Conservation (phyloP, 1,140 invertebrate species). For the Bombus sibiricus region DNA sequence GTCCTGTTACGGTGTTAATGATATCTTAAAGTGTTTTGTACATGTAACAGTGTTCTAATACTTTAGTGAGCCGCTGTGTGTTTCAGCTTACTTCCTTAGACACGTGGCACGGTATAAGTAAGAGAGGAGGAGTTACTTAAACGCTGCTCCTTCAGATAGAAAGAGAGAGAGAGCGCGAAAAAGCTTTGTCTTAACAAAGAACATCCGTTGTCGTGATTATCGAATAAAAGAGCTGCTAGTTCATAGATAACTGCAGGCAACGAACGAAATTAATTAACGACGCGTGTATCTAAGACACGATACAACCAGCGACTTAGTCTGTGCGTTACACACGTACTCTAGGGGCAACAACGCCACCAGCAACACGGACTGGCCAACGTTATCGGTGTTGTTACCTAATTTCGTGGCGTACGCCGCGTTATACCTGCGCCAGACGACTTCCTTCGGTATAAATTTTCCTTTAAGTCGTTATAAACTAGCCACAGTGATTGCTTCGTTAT, state of each 20-base stretch:
- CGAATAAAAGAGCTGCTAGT: constrained; percentile 17
- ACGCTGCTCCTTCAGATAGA: too few relatives aligned
- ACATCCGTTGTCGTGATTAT: constrained; percentile 44
- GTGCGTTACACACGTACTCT: neutral
- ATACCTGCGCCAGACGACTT: constrained; percentile 34
- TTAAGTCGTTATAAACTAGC: constrained; percentile 46
- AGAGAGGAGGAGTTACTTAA: too few relatives aligned
- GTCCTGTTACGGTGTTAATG: too few relatives aligned
- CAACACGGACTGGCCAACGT: neutral
- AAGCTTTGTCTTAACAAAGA: neutral
- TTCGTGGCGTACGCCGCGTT: constrained; percentile 24
- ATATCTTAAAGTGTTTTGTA: too few relatives aligned
- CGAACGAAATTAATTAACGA: constrained; percentile 46
- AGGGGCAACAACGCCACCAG: neutral
- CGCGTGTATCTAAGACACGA: neutral
- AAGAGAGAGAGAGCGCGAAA: too few relatives aligned
- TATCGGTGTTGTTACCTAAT: constrained; percentile 52
- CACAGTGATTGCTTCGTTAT: constrained; percentile 44
- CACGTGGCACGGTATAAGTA: too few relatives aligned
- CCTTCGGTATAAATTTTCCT: constrained; percentile 32
- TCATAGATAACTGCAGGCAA: neutral
- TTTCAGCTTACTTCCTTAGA: too few relatives aligned
- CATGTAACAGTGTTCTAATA: too few relatives aligned
- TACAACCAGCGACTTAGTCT: neutral
- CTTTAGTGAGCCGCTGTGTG: too few relatives aligned